phyloP scores from a whole-genome alignment of 2,797 vertebrate genomes.

The Tinamus major region DNA sequence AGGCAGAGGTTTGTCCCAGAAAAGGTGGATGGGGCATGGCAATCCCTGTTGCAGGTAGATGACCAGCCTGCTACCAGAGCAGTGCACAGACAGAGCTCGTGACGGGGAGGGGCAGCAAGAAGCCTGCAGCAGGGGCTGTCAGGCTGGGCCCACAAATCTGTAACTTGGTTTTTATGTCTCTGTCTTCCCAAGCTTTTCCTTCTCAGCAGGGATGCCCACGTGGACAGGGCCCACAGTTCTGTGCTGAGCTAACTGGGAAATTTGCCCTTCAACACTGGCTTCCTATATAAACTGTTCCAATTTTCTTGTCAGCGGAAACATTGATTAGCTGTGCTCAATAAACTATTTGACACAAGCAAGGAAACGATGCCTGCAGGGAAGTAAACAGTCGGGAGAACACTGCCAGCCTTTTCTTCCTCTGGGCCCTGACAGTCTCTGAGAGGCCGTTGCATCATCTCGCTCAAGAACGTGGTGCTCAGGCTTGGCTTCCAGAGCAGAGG shows the following conservation, averaged over 20 bases:
- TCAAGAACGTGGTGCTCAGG: conserved; percentile 54
- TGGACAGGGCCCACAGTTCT: neutral
- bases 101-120: neutral
- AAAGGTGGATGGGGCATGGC: neutral
- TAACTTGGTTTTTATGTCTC: neutral
- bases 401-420: conserved; percentile 69
- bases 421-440: conserved; percentile 48
- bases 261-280: conserved; percentile 37
- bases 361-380: conserved; percentile 64
- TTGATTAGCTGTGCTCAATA: conserved; percentile 72
- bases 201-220: neutral
- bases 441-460: conserved; percentile 56
- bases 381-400: conserved; percentile 71
- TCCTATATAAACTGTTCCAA: conserved; percentile 66
- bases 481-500: conserved; percentile 27
- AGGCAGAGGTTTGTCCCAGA: neutral
- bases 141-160: neutral
- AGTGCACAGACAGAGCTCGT: neutral
- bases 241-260: conserved; percentile 34
- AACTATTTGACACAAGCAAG: conserved; percentile 75
- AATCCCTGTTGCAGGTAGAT: neutral
- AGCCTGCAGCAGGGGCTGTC: neutral
- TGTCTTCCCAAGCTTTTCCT: neutral
- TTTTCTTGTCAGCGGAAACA: conserved; percentile 68
- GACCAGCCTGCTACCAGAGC: neutral